Conservation (phyloP, 2,888 invertebrate species). For the Amitus sp. region DNA sequence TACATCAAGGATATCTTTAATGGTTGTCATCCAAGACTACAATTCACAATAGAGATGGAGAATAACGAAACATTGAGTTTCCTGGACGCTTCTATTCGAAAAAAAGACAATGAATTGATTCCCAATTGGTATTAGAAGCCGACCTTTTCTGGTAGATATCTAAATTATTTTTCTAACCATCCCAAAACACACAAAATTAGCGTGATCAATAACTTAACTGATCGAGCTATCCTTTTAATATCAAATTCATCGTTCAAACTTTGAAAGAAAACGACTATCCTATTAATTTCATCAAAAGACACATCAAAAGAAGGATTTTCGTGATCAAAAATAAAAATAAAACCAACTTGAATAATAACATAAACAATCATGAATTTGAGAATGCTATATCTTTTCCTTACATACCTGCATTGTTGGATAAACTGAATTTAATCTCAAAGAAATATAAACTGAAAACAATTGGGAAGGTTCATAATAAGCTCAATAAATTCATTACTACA, state of each 20-base stretch:
- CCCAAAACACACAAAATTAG: constrained; percentile 12
- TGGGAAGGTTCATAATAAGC: background rate
- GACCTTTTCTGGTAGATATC: constrained; percentile 9
- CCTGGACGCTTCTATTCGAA: background rate
- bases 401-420: background rate
- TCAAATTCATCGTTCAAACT: background rate
- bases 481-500: no score
- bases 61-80: background rate
- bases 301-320: no score
- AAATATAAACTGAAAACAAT: background rate
- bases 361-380: no score
- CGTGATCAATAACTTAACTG: constrained; percentile 4
- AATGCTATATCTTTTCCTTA: no score
- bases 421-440: background rate
- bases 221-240: constrained; percentile 8
- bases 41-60: background rate
- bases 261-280: no score
- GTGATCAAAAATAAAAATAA: no score
- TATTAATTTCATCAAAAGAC: no score
- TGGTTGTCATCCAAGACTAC: background rate
- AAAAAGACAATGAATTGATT: background rate
- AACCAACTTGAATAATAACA: no score
- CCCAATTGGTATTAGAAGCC: constrained; percentile 16
- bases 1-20: background rate
- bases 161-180: constrained; percentile 11